Percentiles rank a stretch among this genome's conserved stretches.
Evolutionary conservation across 2,113 vertebrate genomes (phyloP).

Genomic region (Heloderma charlesbogerti): DNA sequence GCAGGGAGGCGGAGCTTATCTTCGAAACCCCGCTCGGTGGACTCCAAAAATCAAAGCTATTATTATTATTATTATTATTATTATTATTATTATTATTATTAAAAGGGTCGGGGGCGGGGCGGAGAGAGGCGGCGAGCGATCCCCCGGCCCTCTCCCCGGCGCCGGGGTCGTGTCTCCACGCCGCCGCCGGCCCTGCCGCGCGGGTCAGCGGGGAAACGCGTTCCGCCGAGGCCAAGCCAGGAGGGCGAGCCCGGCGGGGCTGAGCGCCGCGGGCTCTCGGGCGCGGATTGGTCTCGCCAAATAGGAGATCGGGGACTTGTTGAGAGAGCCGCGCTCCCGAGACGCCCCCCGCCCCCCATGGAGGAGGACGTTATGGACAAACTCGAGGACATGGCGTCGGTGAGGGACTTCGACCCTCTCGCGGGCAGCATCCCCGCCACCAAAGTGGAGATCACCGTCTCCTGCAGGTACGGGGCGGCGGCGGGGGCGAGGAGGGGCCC

Average conservation of each 20-base stretch:
- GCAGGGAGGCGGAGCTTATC: slow-evolving; percentile 14
- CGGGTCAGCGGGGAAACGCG: neutral
- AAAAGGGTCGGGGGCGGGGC: neutral
- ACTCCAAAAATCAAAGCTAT: neutral
- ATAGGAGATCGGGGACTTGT: neutral
- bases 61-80: no score
- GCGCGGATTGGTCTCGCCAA: neutral
- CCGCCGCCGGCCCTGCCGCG: neutral
- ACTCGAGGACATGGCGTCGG: slow-evolving; percentile 88
- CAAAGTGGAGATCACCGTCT: slow-evolving; percentile 95
- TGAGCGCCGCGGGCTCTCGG: neutral
- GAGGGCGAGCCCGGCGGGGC: neutral
- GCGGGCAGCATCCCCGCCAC: slow-evolving; percentile 91
- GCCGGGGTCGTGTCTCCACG: neutral
- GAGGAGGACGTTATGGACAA: slow-evolving; percentile 87
- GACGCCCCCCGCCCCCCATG: slow-evolving; percentile 23
- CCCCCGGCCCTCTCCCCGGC: neutral
- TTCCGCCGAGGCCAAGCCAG: neutral
- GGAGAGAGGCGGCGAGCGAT: neutral
- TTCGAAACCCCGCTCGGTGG: neutral
- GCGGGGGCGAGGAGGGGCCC: neutral
- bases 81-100: no score
- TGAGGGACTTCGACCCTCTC: slow-evolving; percentile 89
- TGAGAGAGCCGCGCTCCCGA: neutral
- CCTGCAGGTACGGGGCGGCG: slow-evolving; percentile 84